A percentile compares a stretch with the other conserved stretches of the same genome.
phyloP scores from a whole-genome alignment of 64 coral and sea anemone genomes.

The Porites lutea region DNA sequence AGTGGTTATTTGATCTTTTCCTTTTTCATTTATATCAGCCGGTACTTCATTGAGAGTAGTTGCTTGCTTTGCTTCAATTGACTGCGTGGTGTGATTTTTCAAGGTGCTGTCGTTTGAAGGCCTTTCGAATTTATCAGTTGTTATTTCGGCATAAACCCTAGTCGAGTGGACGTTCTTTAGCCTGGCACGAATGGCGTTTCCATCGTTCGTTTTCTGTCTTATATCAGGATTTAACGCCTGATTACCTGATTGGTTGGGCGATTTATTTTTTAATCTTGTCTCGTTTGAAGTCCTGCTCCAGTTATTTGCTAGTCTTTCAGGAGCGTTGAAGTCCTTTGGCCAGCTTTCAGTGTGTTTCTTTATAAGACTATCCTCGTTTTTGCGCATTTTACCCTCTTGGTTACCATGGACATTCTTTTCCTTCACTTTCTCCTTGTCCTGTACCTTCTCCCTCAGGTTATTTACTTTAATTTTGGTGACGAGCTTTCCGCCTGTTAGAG shows the following conservation, averaged over 20 bases:
- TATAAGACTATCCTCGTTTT: not conserved
- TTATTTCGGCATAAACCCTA: not conserved
- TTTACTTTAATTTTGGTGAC: not conserved
- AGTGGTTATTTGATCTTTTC: not conserved
- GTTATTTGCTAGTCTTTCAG: too few relatives aligned
- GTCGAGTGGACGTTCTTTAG: too few relatives aligned
- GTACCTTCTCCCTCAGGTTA: not conserved
- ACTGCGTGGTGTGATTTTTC: not conserved
- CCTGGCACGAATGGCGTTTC: too few relatives aligned
- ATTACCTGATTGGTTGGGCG: too few relatives aligned
- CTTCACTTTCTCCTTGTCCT: not conserved
- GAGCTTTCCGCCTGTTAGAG: not conserved
- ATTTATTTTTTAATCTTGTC: too few relatives aligned
- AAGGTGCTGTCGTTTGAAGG: not conserved
- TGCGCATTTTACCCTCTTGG: not conserved
- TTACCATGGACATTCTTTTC: not conserved
- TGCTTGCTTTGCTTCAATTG: not conserved
- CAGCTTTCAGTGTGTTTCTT: not conserved
- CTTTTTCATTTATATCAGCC: not conserved
- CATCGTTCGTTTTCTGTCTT: too few relatives aligned
- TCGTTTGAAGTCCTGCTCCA: too few relatives aligned
- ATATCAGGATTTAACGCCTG: too few relatives aligned
- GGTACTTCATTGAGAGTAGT: not conserved
- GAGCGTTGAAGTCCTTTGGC: too few relatives aligned
- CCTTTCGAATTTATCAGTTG: not conserved